Conservation (phyloP, 2,888 invertebrate genomes). For the Agrotis clavis region DNA sequence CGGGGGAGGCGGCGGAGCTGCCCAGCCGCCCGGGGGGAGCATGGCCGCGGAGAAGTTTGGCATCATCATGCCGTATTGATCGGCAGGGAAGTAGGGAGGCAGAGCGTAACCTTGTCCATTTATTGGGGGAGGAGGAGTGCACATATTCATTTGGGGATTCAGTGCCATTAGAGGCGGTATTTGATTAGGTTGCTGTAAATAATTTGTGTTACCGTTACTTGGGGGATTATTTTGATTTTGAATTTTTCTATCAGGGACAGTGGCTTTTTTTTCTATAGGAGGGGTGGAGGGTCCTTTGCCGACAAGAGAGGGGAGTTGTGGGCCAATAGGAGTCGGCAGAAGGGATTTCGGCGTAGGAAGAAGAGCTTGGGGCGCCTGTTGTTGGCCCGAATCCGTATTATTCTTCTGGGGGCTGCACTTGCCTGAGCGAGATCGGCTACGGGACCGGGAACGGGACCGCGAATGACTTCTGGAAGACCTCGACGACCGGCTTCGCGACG, state of each 20-base stretch:
- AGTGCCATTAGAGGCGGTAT: constrained; percentile 86
- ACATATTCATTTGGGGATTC: constrained; percentile 86
- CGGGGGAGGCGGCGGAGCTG: constrained; percentile 82
- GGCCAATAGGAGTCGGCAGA: constrained; percentile 80
- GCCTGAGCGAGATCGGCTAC: constrained; percentile 90
- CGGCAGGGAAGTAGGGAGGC: constrained; percentile 84
- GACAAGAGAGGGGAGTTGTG: constrained; percentile 74
- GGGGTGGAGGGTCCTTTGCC: constrained; percentile 74
- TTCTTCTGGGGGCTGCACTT: constrained; percentile 89
- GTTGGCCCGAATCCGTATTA: constrained; percentile 76
- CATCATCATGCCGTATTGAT: constrained; percentile 87
- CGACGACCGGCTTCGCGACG: constrained; percentile 86
- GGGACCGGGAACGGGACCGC: constrained; percentile 86
- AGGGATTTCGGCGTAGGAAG: constrained; percentile 78
- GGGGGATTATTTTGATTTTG: constrained; percentile 63
- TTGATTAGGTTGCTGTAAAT: constrained; percentile 72
- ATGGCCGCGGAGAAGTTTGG: constrained; percentile 71
- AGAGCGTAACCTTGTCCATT: constrained; percentile 81
- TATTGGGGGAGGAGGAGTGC: constrained; percentile 82
- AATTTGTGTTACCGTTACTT: constrained; percentile 65
- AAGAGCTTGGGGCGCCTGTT: constrained; percentile 77
- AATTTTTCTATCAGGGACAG: constrained; percentile 48
- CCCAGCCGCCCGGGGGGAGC: constrained; percentile 78
- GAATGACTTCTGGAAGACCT: constrained; percentile 83
- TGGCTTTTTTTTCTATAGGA: constrained; percentile 49